Evolutionary conservation across 92 coral and sea anemone genomes (phyloP).

Genomic region (Paragorgia papillata): DNA sequence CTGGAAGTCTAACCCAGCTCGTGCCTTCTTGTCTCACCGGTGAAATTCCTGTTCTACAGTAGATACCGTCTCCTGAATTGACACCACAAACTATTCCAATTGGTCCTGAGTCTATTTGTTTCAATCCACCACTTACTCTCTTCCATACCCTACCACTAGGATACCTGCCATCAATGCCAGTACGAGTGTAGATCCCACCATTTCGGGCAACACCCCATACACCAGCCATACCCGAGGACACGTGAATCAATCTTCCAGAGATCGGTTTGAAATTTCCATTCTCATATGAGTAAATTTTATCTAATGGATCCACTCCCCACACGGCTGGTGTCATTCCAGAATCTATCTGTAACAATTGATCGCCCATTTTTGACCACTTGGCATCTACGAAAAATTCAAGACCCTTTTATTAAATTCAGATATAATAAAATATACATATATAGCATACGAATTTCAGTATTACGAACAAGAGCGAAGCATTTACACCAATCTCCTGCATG

Average conservation of each 20-base stretch:
- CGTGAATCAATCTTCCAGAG: constrained; percentile 1
- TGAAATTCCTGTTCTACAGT: constrained; percentile 28
- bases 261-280: constrained; percentile 14
- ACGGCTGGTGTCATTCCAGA: constrained; percentile 35
- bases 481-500: no score
- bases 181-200: background rate
- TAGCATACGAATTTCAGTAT: no score
- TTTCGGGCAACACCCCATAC: constrained; percentile 10
- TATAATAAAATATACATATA: no score
- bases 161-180: background rate
- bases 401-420: no score
- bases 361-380: no score
- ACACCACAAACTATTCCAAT: constrained; percentile 54
- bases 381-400: no score
- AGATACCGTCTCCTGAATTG: constrained; percentile 18
- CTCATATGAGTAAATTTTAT: constrained; percentile 10
- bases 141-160: background rate
- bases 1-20: background rate
- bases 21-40: background rate
- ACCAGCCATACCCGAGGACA: constrained; percentile 6
- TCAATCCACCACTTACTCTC: constrained; percentile 8
- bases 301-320: constrained; percentile 18
- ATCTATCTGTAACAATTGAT: constrained; percentile 9
- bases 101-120: constrained; percentile 53
- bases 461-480: no score